Evolutionary conservation across 2,113 vertebrate species (phyloP).

Genomic region (Crotalus viridis): DNA sequence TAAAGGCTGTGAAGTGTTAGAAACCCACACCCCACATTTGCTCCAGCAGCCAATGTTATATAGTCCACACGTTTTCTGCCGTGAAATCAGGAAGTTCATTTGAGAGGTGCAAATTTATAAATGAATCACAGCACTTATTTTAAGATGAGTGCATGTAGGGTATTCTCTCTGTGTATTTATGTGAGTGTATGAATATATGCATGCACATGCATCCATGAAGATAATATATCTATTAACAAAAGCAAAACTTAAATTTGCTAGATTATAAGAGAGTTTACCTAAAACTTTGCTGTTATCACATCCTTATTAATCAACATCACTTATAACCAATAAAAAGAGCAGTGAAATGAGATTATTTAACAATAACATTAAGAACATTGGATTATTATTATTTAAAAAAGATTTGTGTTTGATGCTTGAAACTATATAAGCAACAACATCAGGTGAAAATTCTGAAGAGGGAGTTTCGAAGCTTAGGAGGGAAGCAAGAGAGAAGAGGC

Average conservation of each 20-base stretch:
- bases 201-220: neutral
- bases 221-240: neutral
- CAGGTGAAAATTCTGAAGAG: neutral
- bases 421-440: neutral
- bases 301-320: neutral
- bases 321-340: neutral
- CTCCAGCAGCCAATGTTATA: conserved; percentile 10
- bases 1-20: neutral
- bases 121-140: neutral
- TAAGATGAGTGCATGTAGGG: neutral
- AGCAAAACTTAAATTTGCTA: neutral
- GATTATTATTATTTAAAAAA: neutral
- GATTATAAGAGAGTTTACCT: neutral
- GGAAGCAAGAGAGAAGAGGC: neutral
- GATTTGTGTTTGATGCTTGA: neutral
- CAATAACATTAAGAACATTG: neutral
- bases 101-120: neutral
- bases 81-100: neutral
- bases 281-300: neutral
- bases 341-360: neutral
- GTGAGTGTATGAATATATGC: neutral
- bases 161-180: neutral
- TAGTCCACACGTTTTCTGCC: neutral
- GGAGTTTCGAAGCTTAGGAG: neutral
- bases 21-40: neutral